Evolutionary conservation across 1,140 invertebrate genomes (phyloP).

Genomic region (Chlorops oryzae): DNA sequence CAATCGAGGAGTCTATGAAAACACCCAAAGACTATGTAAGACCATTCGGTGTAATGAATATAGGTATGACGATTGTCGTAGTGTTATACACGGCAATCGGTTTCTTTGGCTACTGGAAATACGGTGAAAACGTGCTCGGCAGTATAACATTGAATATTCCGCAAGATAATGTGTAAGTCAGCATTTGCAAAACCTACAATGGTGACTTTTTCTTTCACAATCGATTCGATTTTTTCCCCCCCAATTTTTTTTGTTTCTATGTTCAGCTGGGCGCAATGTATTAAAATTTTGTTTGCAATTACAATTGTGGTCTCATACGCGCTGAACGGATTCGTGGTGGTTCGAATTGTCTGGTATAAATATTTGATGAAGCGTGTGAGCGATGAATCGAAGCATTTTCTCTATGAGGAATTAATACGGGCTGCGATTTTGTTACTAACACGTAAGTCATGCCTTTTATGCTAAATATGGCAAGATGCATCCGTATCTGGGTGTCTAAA

Average conservation of each 20-base stretch:
- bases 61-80: conserved; percentile 69
- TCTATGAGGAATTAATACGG: conserved; percentile 60
- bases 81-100: conserved; percentile 68
- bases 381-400: conserved; percentile 47
- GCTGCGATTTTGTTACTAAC: conserved; percentile 60
- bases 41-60: conserved; percentile 68
- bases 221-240: too few relatives aligned
- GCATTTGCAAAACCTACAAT: too few relatives aligned
- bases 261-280: conserved; percentile 68
- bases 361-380: conserved; percentile 57
- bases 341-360: conserved; percentile 80
- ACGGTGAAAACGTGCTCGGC: conserved; percentile 58
- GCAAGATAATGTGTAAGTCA: conserved; percentile 48
- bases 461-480: not conserved
- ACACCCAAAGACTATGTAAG: conserved; percentile 66
- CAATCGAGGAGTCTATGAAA: conserved; percentile 81
- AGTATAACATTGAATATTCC: conserved; percentile 72
- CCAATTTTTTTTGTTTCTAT: conserved; percentile 17
- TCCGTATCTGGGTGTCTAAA: not conserved
- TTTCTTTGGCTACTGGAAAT: conserved; percentile 77
- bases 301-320: conserved; percentile 88
- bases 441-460: conserved; percentile 54
- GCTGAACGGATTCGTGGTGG: conserved; percentile 90
- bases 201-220: too few relatives aligned
- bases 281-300: conserved; percentile 78